Evolutionary conservation across 2,113 vertebrate species (phyloP).

Genomic region (Cyrtonyx montezumae): DNA sequence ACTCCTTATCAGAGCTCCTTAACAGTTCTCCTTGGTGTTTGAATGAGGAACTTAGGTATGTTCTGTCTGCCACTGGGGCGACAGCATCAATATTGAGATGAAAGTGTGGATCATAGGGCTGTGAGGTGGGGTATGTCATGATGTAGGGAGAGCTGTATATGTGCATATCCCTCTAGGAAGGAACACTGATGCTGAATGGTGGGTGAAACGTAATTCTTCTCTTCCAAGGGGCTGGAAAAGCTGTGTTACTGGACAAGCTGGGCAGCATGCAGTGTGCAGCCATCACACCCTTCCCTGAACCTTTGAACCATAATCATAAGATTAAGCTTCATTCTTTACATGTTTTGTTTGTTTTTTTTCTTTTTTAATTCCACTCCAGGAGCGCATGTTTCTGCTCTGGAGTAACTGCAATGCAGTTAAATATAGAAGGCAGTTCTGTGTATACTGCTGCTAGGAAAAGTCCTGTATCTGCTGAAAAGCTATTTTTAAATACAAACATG

Average conservation of each 20-base stretch:
- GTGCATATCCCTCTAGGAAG: background rate
- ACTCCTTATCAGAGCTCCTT: background rate
- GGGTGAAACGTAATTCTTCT: background rate
- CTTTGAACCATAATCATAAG: fast-evolving
- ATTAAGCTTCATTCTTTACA: background rate
- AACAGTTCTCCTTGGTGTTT: background rate
- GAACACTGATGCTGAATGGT: background rate
- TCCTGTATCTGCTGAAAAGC: background rate
- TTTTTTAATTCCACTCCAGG: background rate
- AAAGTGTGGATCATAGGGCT: too few relatives aligned
- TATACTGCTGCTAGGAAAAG: background rate
- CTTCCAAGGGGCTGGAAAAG: background rate
- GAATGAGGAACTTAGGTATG: too few relatives aligned
- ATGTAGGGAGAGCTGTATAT: background rate
- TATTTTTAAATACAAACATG: background rate
- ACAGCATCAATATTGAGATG: background rate
- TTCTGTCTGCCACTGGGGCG: background rate
- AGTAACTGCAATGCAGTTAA: background rate
- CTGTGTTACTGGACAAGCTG: background rate
- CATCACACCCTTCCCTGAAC: background rate
- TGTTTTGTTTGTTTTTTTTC: background rate
- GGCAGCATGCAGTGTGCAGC: fast-evolving
- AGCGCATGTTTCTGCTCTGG: background rate
- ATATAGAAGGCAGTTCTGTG: background rate
- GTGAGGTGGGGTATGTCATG: background rate